Percentiles rank a stretch among this genome's conserved stretches.
Conservation (phyloP, 2,888 invertebrate genomes). For the Drosophila parthenogenetica region DNA sequence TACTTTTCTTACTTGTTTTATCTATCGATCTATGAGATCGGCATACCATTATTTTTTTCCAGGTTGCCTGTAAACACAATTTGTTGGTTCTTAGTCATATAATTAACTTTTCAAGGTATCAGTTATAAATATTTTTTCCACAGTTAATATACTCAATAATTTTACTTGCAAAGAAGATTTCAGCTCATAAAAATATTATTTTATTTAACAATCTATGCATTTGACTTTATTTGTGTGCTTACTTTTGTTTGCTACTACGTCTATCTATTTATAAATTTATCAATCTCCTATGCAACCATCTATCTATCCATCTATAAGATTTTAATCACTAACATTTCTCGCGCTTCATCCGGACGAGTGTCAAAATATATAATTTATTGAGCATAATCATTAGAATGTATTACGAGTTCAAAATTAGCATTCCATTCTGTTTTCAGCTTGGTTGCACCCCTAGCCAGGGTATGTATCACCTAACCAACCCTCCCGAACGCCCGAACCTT, state of each 20-base stretch:
- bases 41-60: background rate
- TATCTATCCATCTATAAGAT: conserved; percentile 34
- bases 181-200: too few relatives aligned
- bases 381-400: conserved; percentile 65
- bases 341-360: conserved; percentile 44
- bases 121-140: too few relatives aligned
- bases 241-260: background rate
- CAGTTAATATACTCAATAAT: too few relatives aligned
- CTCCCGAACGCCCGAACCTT: conserved; percentile 34
- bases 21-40: background rate
- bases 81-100: too few relatives aligned
- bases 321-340: conserved; percentile 23
- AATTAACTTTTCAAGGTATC: too few relatives aligned
- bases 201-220: background rate
- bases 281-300: background rate
- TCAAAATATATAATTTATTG: conserved; percentile 81
- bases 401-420: conserved; percentile 75
- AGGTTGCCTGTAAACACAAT: too few relatives aligned
- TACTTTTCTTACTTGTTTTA: too few relatives aligned
- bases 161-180: too few relatives aligned
- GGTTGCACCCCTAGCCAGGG: conserved; percentile 20
- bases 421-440: conserved; percentile 63
- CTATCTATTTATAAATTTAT: background rate
- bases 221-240: conserved; percentile 12
- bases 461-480: conserved; percentile 6